Base-by-base conservation (phyloP, 2,113 vertebrate species). In the Brachyhypopomus gauderio region DNA sequence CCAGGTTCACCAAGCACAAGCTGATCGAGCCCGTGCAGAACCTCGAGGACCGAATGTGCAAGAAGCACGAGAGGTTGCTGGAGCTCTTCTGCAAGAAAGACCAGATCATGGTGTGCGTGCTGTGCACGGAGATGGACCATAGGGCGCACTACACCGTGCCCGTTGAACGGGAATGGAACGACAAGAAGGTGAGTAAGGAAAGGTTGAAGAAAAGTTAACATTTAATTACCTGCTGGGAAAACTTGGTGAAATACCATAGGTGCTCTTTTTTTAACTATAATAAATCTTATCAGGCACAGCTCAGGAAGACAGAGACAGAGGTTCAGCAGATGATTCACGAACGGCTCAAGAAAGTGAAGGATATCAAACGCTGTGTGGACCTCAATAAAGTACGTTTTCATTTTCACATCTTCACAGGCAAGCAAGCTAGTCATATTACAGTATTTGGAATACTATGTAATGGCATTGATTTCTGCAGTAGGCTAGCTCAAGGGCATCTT, bases 41-140 rank as follows among this genome's bases (percentile, higher is more conserved):
- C 87, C 91, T 94, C 86, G 89, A 90, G 85, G 93, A 93, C 81
- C 85, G 93, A 67, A 94, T 94, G 91, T 95, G 94, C 25, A 89
- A 86, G 0, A 92, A 91, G 27, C 94, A 95, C 9, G 86, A 94
- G 30, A 78, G 92, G 72, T 90, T 94, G 4, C 87, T 94, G 90
- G 93, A 95, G 87, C 89, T 95, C 2, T 95, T 92, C 88, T 95
- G 94, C 45, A 92, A 93, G 88, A 93, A 90, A 76, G 94, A 95
- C 58, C 91, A 93, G 84, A 88, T 84, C 0, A 93, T 93, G 0
- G 93, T 95, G 72, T 95, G 94, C 30, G 93, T 93, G 19, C 89
- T 94, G 3, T 94, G 94, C 41, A 93, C 90, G 0, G 92, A 93
- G 88, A 92, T 89, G 0, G 92, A 94, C 87, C 94, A 95, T 88